Conservation (phyloP, 1,140 invertebrate species). For the Charaxes varanes region DNA sequence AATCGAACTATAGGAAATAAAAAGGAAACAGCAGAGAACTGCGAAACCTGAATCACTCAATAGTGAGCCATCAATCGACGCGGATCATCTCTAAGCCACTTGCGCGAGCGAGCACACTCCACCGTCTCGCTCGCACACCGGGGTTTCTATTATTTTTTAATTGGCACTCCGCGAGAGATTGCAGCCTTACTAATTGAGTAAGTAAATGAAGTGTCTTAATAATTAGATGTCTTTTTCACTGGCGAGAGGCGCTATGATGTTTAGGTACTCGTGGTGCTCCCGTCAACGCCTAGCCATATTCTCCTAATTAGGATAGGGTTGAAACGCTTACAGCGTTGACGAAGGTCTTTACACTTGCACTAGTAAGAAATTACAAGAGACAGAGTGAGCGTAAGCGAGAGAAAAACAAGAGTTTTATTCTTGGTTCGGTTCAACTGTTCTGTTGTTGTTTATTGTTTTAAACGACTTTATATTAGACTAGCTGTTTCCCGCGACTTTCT, state of each 20-base stretch:
- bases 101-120: constrained; percentile 41
- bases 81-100: constrained; percentile 57
- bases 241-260: constrained; percentile 33
- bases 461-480: no score
- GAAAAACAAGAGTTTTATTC: no score
- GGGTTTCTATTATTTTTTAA: constrained; percentile 67
- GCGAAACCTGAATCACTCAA: constrained; percentile 40
- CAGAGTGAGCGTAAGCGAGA: no score
- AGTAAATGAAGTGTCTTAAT: constrained; percentile 72
- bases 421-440: no score
- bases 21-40: constrained; percentile 19
- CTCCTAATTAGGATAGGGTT: constrained; percentile 24
- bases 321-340: constrained; percentile 1
- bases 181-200: constrained; percentile 68
- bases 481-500: no score
- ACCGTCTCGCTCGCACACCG: constrained; percentile 51
- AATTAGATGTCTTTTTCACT: constrained; percentile 66
- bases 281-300: constrained; percentile 22
- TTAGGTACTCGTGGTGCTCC: constrained; percentile 21
- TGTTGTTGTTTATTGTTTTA: no score
- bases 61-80: constrained; percentile 46
- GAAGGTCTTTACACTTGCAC: no score
- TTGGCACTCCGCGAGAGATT: constrained; percentile 60
- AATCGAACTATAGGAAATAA: constrained; percentile 14
- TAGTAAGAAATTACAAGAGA: no score